Percentiles rank a stretch among this genome's conserved stretches.
These are phyloP conservation scores for Oscheius sp. DNA, from an alignment of 2,888 invertebrate species.

Conservation along the genomic window DNA sequence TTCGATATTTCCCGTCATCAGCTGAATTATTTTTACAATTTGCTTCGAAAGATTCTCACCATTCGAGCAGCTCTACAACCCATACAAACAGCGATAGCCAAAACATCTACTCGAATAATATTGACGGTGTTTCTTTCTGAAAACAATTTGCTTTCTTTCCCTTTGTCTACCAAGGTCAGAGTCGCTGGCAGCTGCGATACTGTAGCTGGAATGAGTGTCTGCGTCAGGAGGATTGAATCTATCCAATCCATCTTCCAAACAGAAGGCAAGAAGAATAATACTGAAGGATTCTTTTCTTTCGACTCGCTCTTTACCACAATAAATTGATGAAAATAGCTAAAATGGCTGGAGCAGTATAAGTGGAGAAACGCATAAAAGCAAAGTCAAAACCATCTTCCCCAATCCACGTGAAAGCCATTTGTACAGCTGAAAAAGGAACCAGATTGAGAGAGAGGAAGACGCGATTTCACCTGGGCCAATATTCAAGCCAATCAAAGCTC, in stretches of 20 bases:
- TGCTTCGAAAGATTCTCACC: too few relatives aligned
- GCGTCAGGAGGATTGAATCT: slow-evolving; percentile 22
- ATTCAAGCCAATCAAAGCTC: slow-evolving; percentile 50
- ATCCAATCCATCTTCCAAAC: slow-evolving; percentile 28
- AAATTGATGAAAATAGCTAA: slow-evolving; percentile 44
- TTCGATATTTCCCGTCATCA: slow-evolving; percentile 39
- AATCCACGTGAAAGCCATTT: slow-evolving; percentile 49
- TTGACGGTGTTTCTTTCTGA: slow-evolving; percentile 12
- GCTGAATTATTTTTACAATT: too few relatives aligned
- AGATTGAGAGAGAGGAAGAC: background rate
- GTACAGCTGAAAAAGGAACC: slow-evolving; percentile 34
- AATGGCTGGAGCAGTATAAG: slow-evolving; percentile 52
- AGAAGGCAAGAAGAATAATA: slow-evolving; percentile 7
- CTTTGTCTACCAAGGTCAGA: background rate
- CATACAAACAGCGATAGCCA: slow-evolving; percentile 54
- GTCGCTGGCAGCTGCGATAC: slow-evolving; percentile 31
- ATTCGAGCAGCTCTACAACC: slow-evolving; percentile 34
- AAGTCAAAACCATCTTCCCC: slow-evolving; percentile 42
- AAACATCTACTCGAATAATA: slow-evolving; percentile 39
- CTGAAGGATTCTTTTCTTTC: slow-evolving; percentile 1
- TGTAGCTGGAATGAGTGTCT: background rate
- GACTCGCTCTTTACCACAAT: slow-evolving; percentile 24
- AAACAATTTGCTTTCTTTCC: background rate
- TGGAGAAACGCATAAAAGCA: slow-evolving; percentile 37
- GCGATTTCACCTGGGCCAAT: slow-evolving; percentile 43